phyloP scores from a whole-genome alignment of 2,113 vertebrate species.

The Shinisaurus crocodilurus region DNA sequence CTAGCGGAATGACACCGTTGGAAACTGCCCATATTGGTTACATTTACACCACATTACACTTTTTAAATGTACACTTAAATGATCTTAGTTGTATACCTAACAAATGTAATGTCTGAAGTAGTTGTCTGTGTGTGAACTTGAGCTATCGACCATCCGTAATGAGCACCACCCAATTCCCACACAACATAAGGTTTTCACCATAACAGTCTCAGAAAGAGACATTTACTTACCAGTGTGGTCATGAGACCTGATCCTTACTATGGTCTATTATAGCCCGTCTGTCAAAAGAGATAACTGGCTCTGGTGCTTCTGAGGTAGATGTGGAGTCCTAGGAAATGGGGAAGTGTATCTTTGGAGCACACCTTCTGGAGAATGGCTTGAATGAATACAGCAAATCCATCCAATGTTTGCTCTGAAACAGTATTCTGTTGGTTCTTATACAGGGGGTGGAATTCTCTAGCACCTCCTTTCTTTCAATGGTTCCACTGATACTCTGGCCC shows the following conservation, averaged over 20 bases:
- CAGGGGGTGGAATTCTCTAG: neutral
- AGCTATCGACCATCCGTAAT: neutral
- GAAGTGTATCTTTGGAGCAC: neutral
- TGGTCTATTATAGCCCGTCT: neutral
- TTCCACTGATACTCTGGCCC: neutral
- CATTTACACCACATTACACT: neutral
- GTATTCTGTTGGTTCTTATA: neutral
- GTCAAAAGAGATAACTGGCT: neutral
- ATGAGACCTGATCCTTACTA: neutral
- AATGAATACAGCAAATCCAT: neutral
- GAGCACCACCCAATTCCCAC: too few species aligned
- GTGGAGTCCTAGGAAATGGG: neutral
- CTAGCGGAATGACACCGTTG: too few species aligned
- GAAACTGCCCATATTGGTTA: neutral
- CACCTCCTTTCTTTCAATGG: neutral
- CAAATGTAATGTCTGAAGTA: neutral
- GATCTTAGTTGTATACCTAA: neutral
- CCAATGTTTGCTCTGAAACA: neutral
- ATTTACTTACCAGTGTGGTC: neutral
- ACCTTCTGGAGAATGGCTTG: neutral
- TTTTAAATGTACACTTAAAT: neutral
- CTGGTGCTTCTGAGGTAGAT: neutral
- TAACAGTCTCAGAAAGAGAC: neutral
- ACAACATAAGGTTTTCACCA: neutral
- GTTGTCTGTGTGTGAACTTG: neutral